These are phyloP conservation scores for Diploscapter pachys DNA, from an alignment of 1,140 invertebrate species.

Conservation along the genomic window DNA sequence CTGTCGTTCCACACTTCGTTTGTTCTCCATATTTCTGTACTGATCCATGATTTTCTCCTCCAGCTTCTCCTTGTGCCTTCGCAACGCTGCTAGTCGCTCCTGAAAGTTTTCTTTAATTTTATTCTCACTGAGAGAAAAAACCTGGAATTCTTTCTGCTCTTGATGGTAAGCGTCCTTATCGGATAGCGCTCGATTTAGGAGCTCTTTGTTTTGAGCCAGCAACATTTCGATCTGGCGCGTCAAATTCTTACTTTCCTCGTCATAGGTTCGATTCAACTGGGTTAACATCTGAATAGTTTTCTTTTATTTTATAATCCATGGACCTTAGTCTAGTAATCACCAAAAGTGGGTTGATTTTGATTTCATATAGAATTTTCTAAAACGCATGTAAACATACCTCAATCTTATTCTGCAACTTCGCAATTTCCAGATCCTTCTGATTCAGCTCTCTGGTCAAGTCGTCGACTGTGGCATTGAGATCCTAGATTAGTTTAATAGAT, in stretches of 20 bases:
- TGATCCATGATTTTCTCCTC: slow-evolving; percentile 98
- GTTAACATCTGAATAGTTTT: slow-evolving; percentile 40
- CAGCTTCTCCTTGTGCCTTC: slow-evolving; percentile 88
- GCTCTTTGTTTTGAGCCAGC: slow-evolving; percentile 52
- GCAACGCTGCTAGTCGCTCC: slow-evolving; percentile 84
- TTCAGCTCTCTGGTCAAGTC: slow-evolving; percentile 31
- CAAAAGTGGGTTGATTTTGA: not conserved
- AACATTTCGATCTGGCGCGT: slow-evolving; percentile 54
- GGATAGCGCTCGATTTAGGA: slow-evolving; percentile 41
- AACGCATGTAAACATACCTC: slow-evolving; percentile 13
- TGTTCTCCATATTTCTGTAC: slow-evolving; percentile 66
- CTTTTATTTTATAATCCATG: slow-evolving; percentile 10
- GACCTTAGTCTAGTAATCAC: not conserved
- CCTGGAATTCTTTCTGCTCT: slow-evolving; percentile 49
- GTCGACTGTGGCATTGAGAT: slow-evolving; percentile 22
- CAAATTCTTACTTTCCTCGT: slow-evolving; percentile 48
- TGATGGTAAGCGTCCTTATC: slow-evolving; percentile 48
- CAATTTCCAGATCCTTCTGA: slow-evolving; percentile 51
- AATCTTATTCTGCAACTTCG: slow-evolving; percentile 42
- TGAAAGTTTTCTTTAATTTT: slow-evolving; percentile 50
- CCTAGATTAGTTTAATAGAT: not conserved
- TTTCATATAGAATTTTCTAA: slow-evolving; percentile 16
- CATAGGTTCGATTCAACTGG: slow-evolving; percentile 36
- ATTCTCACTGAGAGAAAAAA: slow-evolving; percentile 11
- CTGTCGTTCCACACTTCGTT: slow-evolving; percentile 54